A percentile compares a stretch with the other conserved stretches of the same genome.
Conservation (phyloP, 2,888 invertebrate species). For the Fragum fragum region DNA sequence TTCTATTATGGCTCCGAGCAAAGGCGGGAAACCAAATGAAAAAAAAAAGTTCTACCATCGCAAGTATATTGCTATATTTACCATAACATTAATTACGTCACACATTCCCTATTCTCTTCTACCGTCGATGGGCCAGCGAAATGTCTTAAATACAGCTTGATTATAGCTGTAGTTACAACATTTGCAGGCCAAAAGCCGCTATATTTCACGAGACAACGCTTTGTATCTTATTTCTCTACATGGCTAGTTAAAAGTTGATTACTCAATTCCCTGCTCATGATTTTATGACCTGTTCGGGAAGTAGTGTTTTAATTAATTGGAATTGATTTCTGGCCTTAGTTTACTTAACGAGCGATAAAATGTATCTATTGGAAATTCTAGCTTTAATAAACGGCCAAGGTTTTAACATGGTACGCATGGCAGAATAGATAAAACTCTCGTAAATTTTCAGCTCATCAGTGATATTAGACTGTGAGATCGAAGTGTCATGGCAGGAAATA, state of each 20-base stretch:
- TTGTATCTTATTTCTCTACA: not conserved
- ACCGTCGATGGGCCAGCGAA: no score
- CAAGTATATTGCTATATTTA: no score
- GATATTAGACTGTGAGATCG: slow-evolving; percentile 17
- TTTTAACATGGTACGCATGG: slow-evolving; percentile 26
- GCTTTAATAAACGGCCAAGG: slow-evolving; percentile 27
- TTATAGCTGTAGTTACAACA: no score
- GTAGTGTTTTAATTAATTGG: slow-evolving; percentile 12
- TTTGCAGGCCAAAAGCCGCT: no score
- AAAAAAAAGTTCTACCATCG: no score
- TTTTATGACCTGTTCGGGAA: slow-evolving; percentile 21
- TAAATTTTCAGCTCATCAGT: slow-evolving; percentile 24
- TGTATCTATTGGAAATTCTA: slow-evolving; percentile 31
- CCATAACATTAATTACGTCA: no score
- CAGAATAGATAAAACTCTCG: slow-evolving; percentile 16
- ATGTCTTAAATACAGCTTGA: no score
- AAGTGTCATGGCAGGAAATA: not conserved
- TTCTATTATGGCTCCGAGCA: no score
- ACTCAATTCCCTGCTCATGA: not conserved
- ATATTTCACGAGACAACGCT: no score
- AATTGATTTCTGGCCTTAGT: slow-evolving; percentile 22
- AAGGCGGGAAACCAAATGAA: no score
- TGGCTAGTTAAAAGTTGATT: not conserved
- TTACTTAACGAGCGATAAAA: slow-evolving; percentile 30
- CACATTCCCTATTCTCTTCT: no score